Percentiles rank a stretch among this genome's conserved stretches.
phyloP scores from a whole-genome alignment of 2,113 vertebrate genomes.

The Epinephelus fuscoguttatus region DNA sequence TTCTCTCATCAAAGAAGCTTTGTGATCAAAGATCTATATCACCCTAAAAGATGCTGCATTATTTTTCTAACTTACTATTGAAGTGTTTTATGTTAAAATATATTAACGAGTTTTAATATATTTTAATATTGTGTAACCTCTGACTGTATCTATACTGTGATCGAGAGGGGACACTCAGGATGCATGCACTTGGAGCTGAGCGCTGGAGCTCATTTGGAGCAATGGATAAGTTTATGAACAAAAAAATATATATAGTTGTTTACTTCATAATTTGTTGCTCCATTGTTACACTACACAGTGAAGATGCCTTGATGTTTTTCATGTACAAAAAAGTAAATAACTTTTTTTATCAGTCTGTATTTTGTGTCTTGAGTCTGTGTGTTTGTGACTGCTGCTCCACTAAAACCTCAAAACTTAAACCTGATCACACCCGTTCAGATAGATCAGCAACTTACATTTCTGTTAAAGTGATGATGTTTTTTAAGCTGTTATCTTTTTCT shows the following conservation, averaged over 20 bases:
- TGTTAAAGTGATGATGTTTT: too few relatives aligned
- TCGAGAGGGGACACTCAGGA: neutral
- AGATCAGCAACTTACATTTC: too few relatives aligned
- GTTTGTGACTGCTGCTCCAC: neutral
- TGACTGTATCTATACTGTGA: neutral
- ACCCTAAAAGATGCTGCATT: neutral
- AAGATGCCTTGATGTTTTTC: neutral
- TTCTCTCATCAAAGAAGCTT: constrained; percentile 88
- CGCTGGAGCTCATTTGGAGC: neutral
- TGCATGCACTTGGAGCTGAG: neutral
- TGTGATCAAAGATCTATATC: constrained; percentile 59
- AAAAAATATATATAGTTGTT: too few relatives aligned
- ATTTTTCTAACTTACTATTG: neutral
- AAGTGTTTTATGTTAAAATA: neutral
- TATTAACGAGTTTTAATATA: neutral
- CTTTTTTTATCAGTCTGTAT: neutral
- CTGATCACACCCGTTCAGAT: too few relatives aligned
- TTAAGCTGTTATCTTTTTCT: too few relatives aligned
- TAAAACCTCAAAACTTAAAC: neutral
- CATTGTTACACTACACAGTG: neutral
- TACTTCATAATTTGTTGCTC: neutral
- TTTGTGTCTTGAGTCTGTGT: neutral
- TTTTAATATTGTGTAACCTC: neutral
- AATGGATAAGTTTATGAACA: neutral
- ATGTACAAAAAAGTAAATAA: constrained; percentile 18